Conservation (phyloP, 2,797 vertebrate species). For the Miichthys miiuy region DNA sequence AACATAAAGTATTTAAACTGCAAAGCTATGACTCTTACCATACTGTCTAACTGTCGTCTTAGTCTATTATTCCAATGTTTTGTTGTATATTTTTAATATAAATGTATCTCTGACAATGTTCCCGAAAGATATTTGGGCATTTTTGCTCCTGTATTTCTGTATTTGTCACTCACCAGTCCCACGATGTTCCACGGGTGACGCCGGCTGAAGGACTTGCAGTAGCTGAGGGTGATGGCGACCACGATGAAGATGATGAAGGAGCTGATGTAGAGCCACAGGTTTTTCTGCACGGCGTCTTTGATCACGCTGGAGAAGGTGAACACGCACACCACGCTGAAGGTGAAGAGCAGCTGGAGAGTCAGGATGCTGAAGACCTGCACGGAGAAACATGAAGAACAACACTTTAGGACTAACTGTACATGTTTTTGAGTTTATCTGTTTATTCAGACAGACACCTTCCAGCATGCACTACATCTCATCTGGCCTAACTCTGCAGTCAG, state of each 20-base stretch:
- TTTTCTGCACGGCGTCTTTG: constrained; percentile 81
- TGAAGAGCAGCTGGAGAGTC: constrained; percentile 90
- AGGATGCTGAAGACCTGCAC: constrained; percentile 91
- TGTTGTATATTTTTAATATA: background rate
- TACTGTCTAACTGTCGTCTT: background rate
- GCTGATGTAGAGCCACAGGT: constrained; percentile 88
- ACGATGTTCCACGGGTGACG: constrained; percentile 93
- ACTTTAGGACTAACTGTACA: background rate
- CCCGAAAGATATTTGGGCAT: background rate
- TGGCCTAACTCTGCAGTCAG: no score
- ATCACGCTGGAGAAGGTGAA: constrained; percentile 90
- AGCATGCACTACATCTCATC: no score
- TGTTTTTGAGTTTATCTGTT: background rate
- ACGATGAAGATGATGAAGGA: constrained; percentile 88
- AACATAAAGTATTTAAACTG: background rate
- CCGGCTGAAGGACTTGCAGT: constrained; percentile 86
- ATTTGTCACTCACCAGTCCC: constrained; percentile 84
- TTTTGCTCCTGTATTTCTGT: background rate
- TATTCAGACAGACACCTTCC: no score
- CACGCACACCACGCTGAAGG: constrained; percentile 89
- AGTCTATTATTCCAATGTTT: background rate
- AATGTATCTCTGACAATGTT: background rate
- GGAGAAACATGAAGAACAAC: background rate
- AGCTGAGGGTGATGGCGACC: constrained; percentile 83
- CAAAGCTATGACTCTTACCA: background rate